These are phyloP conservation scores for Lasioglossum vierecki DNA, from an alignment of 2,888 invertebrate species.

Conservation along the genomic window DNA sequence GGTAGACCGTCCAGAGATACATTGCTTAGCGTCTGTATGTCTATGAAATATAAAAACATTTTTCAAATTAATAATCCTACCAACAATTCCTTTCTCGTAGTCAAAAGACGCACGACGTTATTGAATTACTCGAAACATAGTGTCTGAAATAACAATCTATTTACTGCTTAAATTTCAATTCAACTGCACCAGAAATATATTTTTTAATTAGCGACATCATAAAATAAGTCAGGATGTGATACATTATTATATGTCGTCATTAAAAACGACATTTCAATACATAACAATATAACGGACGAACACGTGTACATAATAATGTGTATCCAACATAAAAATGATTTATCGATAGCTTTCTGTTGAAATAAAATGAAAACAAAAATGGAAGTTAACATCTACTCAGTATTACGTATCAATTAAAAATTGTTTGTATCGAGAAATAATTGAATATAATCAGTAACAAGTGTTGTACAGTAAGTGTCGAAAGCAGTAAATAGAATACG, in stretches of 20 bases:
- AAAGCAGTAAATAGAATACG: background rate
- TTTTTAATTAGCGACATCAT: too few relatives aligned
- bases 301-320: background rate
- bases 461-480: background rate
- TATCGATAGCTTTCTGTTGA: background rate
- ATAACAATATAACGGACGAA: background rate
- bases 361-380: background rate
- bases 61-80: background rate
- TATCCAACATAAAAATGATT: background rate
- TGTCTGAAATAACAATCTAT: background rate
- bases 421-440: background rate
- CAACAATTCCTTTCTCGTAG: background rate
- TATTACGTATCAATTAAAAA: background rate
- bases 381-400: background rate
- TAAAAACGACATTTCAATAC: background rate
- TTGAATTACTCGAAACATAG: background rate
- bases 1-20: constrained; percentile 87
- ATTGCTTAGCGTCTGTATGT: constrained; percentile 87
- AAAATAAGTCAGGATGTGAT: too few relatives aligned
- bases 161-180: background rate
- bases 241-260: too few relatives aligned
- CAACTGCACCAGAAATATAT: background rate
- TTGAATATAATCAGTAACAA: background rate
- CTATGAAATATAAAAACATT: constrained; percentile 57
- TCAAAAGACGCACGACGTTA: background rate